A percentile compares a stretch with the other conserved stretches of the same genome.
Conservation (phyloP, 2,113 vertebrate genomes). For the Progne subis region DNA sequence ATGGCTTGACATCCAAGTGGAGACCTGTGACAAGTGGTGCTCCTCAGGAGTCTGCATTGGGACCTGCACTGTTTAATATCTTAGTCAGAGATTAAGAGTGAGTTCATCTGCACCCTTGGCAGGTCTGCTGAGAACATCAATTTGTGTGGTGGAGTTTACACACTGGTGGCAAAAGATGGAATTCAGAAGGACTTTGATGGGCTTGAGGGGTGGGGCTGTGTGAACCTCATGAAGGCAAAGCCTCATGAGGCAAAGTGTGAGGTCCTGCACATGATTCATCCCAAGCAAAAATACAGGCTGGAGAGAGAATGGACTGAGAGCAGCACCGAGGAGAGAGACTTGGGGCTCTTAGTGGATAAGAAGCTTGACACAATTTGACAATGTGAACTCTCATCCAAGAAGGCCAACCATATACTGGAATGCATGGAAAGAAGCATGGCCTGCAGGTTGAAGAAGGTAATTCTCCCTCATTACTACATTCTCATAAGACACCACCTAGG, state of each 20-base stretch:
- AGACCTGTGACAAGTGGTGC: neutral
- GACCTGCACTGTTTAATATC: neutral
- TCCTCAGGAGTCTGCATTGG: accelerated
- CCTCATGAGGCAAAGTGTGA: neutral
- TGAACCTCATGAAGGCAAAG: neutral
- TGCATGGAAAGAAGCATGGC: neutral
- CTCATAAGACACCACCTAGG: neutral
- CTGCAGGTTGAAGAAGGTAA: neutral
- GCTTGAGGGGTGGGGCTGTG: neutral
- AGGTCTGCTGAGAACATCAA: neutral
- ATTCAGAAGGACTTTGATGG: accelerated
- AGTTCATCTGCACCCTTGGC: accelerated
- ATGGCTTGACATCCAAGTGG: neutral
- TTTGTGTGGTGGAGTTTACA: neutral
- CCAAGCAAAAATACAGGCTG: neutral
- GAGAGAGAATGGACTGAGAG: neutral
- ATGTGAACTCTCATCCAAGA: neutral
- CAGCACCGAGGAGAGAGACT: neutral
- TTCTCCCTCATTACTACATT: neutral
- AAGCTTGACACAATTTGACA: accelerated
- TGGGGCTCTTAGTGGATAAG: neutral
- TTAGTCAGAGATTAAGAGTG: neutral
- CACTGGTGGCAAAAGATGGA: neutral
- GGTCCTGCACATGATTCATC: neutral
- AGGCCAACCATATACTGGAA: neutral